Conservation (phyloP, 2,797 vertebrate genomes). For the Emys orbicularis region DNA sequence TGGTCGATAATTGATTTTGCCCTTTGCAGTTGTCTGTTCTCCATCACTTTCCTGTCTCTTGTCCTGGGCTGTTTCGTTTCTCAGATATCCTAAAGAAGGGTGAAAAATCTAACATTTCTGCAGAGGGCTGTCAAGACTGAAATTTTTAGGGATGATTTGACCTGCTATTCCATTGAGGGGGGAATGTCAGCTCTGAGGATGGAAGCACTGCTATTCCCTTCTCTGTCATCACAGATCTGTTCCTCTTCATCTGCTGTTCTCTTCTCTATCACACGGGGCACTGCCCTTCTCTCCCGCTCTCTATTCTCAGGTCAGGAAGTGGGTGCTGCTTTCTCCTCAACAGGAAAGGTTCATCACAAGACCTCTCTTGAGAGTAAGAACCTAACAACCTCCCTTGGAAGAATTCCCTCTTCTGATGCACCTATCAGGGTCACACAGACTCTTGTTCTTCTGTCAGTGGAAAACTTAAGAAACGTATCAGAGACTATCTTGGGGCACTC, state of each 20-base stretch:
- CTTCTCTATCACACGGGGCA: neutral
- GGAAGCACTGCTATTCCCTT: neutral
- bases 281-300: neutral
- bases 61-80: neutral
- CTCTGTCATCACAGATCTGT: neutral
- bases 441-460: neutral
- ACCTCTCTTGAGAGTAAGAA: neutral
- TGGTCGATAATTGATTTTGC: neutral
- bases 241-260: neutral
- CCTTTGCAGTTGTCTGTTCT: neutral
- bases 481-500: neutral
- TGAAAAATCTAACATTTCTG: conserved; percentile 4
- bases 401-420: neutral
- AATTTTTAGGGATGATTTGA: neutral
- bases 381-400: neutral
- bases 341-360: neutral
- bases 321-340: neutral
- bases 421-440: neutral
- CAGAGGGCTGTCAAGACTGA: rapidly evolving
- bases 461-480: neutral
- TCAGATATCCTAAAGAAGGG: neutral
- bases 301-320: neutral
- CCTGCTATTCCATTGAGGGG: neutral
- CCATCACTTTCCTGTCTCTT: neutral
- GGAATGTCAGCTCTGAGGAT: neutral